Conservation (phyloP, 2,113 vertebrate genomes). For the Jaculus jaculus region DNA sequence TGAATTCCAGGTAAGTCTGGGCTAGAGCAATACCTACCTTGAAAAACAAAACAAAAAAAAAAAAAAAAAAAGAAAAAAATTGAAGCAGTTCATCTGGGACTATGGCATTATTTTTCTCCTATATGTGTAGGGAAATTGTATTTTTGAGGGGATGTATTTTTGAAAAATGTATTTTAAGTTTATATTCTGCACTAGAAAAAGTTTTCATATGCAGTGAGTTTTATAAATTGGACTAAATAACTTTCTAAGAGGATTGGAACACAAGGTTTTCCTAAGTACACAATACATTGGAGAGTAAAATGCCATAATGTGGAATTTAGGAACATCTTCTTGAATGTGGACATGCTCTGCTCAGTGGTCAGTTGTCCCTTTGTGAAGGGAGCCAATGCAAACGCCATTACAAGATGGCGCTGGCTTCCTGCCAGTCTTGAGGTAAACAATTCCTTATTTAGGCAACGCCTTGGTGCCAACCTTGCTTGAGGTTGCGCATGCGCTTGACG, state of each 20-base stretch:
- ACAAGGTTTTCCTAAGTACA: neutral
- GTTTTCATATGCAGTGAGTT: neutral
- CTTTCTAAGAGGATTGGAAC: neutral
- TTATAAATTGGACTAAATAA: neutral
- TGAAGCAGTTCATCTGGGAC: neutral
- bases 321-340: neutral
- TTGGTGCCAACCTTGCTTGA: too few species aligned
- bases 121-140: neutral
- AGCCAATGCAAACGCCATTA: too few species aligned
- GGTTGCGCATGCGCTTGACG: too few species aligned
- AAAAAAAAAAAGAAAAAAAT: too few species aligned
- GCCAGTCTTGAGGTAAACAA: too few species aligned
- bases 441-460: too few species aligned
- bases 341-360: neutral
- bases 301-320: neutral
- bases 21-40: too few species aligned
- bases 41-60: too few species aligned
- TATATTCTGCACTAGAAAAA: neutral
- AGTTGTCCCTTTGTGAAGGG: neutral
- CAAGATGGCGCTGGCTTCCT: too few species aligned
- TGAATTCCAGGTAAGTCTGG: too few species aligned
- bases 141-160: neutral
- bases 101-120: neutral
- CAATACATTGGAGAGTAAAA: neutral
- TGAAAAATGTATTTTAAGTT: constrained; percentile 1